Evolutionary conservation across 2,888 invertebrate genomes (phyloP).

Genomic region (Lithophane semibrunnea): DNA sequence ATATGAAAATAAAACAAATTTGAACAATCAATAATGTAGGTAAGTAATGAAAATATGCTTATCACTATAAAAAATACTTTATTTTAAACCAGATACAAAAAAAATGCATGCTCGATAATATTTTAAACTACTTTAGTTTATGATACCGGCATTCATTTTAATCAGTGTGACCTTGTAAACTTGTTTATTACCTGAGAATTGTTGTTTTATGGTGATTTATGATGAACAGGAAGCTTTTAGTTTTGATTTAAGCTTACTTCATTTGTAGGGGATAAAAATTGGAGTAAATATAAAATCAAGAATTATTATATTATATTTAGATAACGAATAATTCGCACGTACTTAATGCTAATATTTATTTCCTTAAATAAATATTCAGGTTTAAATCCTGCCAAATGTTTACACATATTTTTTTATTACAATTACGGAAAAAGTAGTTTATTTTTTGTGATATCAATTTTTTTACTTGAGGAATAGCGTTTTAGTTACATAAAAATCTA

Average conservation of each 20-base stretch:
- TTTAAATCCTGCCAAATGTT: not conserved
- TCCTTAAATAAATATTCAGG: not conserved
- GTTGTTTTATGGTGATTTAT: slow-evolving; percentile 13
- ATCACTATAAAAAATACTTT: not conserved
- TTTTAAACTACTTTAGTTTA: slow-evolving; percentile 7
- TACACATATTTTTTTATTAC: not conserved
- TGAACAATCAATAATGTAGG: not conserved
- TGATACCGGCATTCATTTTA: slow-evolving; percentile 3
- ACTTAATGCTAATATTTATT: not conserved
- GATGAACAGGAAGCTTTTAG: not conserved
- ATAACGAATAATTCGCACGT: not conserved
- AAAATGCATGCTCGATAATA: not conserved
- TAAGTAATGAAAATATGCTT: not conserved
- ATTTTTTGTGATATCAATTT: not conserved
- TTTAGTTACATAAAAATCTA: not conserved
- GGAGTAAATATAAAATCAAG: not conserved
- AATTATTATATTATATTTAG: not conserved
- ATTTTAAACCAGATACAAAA: not conserved
- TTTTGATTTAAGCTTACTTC: not conserved
- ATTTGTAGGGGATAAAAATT: not conserved
- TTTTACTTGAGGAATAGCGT: not conserved
- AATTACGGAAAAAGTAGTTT: not conserved
- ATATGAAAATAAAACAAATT: too few relatives aligned
- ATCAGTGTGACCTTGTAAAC: slow-evolving; percentile 28
- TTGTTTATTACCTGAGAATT: not conserved